A percentile compares a stretch with the other conserved stretches of the same genome.
Conservation (phyloP, 2,797 vertebrate genomes). For the Gastrophryne carolinensis region DNA sequence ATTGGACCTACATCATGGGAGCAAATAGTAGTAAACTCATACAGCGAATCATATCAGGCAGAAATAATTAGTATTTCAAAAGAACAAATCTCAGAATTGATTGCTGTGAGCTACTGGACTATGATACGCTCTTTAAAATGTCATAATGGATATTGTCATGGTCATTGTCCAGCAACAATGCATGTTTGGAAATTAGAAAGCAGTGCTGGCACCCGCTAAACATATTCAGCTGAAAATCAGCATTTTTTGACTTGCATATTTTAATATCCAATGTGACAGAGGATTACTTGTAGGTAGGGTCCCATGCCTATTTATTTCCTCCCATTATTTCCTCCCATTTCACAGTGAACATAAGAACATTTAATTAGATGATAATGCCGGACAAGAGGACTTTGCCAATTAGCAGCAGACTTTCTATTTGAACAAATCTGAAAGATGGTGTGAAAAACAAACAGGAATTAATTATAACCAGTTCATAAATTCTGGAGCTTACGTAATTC, state of each 20-base stretch:
- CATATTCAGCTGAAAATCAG: not conserved
- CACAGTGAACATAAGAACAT: conserved; percentile 18
- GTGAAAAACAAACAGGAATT: conserved; percentile 38
- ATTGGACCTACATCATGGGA: no score
- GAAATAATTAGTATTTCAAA: no score
- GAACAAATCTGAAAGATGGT: conserved; percentile 28
- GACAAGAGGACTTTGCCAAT: conserved; percentile 35
- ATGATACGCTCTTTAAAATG: no score
- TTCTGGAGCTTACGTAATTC: conserved; percentile 25
- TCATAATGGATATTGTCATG: not conserved
- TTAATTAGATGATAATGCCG: conserved; percentile 26
- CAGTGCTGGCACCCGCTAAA: not conserved
- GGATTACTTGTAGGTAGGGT: not conserved
- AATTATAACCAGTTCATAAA: conserved; percentile 38
- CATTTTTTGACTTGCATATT: not conserved
- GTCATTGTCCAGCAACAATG: not conserved
- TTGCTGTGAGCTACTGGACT: no score
- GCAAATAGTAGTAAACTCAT: no score
- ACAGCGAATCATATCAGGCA: no score
- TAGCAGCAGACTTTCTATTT: conserved; percentile 23
- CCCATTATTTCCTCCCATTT: conserved; percentile 1
- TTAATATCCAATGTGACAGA: not conserved
- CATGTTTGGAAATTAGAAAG: not conserved
- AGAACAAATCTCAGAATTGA: no score
- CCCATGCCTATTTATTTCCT: not conserved